Conservation (phyloP, 2,888 invertebrate genomes). For the Thysanoteuthis rhombus region DNA sequence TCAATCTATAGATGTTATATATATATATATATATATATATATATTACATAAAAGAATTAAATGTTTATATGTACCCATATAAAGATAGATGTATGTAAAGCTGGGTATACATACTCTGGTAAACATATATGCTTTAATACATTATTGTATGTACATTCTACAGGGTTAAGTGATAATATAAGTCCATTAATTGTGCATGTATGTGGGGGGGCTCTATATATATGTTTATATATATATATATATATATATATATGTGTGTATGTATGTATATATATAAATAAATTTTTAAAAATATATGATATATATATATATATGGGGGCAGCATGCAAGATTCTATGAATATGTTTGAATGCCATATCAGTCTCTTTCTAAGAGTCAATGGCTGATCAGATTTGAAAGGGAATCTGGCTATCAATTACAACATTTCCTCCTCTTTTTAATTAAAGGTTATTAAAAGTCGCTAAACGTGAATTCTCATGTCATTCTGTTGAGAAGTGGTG, state of each 20-base stretch:
- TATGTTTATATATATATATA: not conserved
- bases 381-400: not conserved
- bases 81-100: no score
- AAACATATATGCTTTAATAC: no score
- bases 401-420: not conserved
- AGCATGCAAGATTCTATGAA: not conserved
- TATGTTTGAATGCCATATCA: not conserved
- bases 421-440: not conserved
- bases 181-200: not conserved
- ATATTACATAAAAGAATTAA: no score
- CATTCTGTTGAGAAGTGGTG: not conserved
- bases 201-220: not conserved
- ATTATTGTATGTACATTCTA: no score
- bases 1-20: no score
- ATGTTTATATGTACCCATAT: no score
- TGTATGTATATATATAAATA: not conserved
- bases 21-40: no score
- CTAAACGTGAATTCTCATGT: not conserved
- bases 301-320: not conserved
- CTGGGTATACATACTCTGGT: no score
- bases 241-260: not conserved
- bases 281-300: not conserved
- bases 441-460: constrained; percentile 12
- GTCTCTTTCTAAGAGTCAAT: not conserved
- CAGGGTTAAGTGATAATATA: no score